These are phyloP conservation scores for Oryzias javanicus DNA, from an alignment of 2,113 vertebrate species.

Conservation along the genomic window DNA sequence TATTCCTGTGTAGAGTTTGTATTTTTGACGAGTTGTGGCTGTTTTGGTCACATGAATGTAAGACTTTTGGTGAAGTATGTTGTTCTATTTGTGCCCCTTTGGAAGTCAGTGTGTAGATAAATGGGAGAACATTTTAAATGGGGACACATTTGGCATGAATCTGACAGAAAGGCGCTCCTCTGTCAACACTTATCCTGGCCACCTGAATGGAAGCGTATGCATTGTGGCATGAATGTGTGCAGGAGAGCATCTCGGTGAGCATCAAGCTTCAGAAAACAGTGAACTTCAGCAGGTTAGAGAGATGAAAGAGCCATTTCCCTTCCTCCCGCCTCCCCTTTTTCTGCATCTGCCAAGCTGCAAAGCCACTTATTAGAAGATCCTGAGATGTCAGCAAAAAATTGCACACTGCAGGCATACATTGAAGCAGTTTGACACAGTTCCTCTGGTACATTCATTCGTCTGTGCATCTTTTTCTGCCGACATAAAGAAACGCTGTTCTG, in stretches of 20 bases:
- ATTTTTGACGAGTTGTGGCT: too few species aligned
- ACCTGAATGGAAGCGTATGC: constrained; percentile 41
- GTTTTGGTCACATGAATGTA: too few species aligned
- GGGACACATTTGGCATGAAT: constrained; percentile 23
- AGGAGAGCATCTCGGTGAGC: constrained; percentile 21
- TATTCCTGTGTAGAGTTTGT: too few species aligned
- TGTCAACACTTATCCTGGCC: constrained; percentile 18
- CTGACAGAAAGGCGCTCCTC: constrained; percentile 11
- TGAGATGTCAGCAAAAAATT: constrained; percentile 56
- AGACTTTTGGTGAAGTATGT: too few species aligned
- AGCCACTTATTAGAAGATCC: constrained; percentile 54
- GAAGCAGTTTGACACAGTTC: constrained; percentile 24
- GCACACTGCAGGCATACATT: constrained; percentile 23
- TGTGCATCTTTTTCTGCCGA: constrained; percentile 5
- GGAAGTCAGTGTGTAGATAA: constrained; percentile 12
- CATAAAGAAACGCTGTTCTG: background rate
- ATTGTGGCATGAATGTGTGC: constrained; percentile 24
- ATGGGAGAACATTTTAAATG: constrained; percentile 23
- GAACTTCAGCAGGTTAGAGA: constrained; percentile 44
- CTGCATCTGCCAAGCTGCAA: constrained; percentile 30
- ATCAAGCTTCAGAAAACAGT: constrained; percentile 25
- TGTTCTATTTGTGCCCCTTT: background rate
- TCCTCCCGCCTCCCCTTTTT: background rate
- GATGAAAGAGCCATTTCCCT: constrained; percentile 29
- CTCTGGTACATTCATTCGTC: constrained; percentile 6